A percentile compares a stretch with the other conserved stretches of the same genome.
Evolutionary conservation across 2,888 invertebrate genomes (phyloP).

Genomic region (Polyommatus iphigenia): DNA sequence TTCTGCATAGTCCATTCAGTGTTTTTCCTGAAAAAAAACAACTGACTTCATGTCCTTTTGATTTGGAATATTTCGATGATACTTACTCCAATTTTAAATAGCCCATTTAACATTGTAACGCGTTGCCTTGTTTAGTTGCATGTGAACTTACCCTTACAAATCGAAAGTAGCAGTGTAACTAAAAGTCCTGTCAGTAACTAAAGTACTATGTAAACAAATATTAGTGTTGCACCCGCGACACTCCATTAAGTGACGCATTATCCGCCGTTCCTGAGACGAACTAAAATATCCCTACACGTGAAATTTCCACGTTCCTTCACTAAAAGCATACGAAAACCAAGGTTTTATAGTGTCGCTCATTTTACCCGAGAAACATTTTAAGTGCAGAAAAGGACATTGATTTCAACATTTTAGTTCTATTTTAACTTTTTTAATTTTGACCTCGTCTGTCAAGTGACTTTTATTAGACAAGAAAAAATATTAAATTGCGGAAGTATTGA

Average conservation of each 20-base stretch:
- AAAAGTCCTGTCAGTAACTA: constrained; percentile 16
- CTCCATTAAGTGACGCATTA: constrained; percentile 69
- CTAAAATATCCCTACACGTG: constrained; percentile 50
- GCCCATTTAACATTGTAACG: too few species aligned
- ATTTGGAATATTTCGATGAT: too few species aligned
- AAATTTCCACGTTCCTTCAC: constrained; percentile 1
- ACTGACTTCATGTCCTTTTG: too few species aligned
- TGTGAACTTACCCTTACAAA: not conserved
- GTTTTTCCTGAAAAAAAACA: too few species aligned
- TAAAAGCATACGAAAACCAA: constrained; percentile 26
- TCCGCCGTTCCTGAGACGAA: constrained; percentile 55
- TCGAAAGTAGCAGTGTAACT: not conserved
- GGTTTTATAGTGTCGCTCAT: constrained; percentile 15
- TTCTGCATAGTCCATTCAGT: too few species aligned
- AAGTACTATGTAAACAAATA: constrained; percentile 36
- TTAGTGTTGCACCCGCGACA: constrained; percentile 53
- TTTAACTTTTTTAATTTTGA: too few species aligned
- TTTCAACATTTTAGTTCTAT: not conserved
- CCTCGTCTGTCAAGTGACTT: too few species aligned
- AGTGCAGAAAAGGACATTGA: not conserved
- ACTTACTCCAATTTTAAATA: too few species aligned
- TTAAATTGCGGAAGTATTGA: too few species aligned
- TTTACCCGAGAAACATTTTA: not conserved
- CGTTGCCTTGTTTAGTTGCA: too few species aligned
- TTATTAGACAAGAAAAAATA: too few species aligned